Percentiles rank a stretch among this genome's conserved stretches.
These are phyloP conservation scores for Etia nguti DNA, from an alignment of 2,113 vertebrate species.

Conservation along the genomic window DNA sequence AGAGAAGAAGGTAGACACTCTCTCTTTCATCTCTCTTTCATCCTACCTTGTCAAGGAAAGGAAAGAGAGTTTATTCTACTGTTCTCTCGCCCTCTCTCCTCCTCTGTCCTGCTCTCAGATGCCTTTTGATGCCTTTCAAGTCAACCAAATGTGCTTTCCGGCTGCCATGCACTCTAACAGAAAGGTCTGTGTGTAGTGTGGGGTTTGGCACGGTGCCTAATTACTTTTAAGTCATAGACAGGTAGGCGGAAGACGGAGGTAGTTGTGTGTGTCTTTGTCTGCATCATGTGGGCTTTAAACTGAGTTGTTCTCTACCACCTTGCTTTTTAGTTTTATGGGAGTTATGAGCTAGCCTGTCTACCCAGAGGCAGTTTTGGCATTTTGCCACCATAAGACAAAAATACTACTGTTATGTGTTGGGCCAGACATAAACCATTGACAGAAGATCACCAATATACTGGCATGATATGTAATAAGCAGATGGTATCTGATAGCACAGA, in stretches of 20 bases:
- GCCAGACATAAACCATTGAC: background rate
- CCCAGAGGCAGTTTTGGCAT: background rate
- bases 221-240: conserved; percentile 51
- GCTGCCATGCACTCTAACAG: conserved; percentile 13
- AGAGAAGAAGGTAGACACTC: conserved; percentile 46
- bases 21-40: conserved; percentile 62
- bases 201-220: conserved; percentile 40
- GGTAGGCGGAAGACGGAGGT: conserved; percentile 27
- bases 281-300: conserved; percentile 26
- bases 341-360: background rate
- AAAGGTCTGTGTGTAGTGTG: background rate
- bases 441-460: background rate
- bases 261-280: conserved; percentile 24
- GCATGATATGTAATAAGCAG: background rate
- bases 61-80: background rate
- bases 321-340: conserved; percentile 8
- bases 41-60: conserved; percentile 31
- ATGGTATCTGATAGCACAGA: background rate
- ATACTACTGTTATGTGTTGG: background rate
- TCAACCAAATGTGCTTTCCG: conserved; percentile 36
- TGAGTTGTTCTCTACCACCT: conserved; percentile 4
- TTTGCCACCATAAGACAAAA: background rate
- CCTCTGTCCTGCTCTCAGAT: conserved; percentile 1
- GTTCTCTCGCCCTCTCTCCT: background rate
- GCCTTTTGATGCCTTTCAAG: conserved; percentile 64